A percentile compares a stretch with the other conserved stretches of the same genome.
Evolutionary conservation across 2,797 vertebrate genomes (phyloP).

Genomic region (Manis javanica): DNA sequence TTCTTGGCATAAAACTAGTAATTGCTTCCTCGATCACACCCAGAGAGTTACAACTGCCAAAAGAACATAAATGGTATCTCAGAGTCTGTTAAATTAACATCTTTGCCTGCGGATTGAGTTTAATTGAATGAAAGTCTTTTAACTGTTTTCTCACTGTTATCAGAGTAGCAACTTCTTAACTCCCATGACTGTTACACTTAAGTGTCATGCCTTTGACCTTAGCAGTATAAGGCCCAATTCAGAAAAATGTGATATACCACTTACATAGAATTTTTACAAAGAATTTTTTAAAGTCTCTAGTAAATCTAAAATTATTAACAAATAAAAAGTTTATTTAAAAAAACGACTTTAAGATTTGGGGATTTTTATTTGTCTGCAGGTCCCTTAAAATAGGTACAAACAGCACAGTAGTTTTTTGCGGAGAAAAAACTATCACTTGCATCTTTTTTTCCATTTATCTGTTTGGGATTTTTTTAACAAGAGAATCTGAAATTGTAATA

Average conservation of each 20-base stretch:
- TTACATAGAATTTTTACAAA: conserved; percentile 68
- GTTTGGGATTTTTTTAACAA: conserved; percentile 9
- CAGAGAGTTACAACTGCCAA: conserved; percentile 80
- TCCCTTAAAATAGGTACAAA: conserved; percentile 46
- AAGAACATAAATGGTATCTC: conserved; percentile 81
- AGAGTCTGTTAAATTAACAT: conserved; percentile 86
- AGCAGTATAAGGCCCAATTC: conserved; percentile 78
- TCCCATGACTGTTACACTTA: conserved; percentile 72
- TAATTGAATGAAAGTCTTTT: conserved; percentile 84
- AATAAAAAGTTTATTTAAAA: conserved; percentile 57
- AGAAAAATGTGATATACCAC: conserved; percentile 79
- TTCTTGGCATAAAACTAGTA: conserved; percentile 84
- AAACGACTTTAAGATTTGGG: background rate
- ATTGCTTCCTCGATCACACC: conserved; percentile 85
- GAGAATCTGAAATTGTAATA: conserved; percentile 12
- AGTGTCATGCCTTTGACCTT: conserved; percentile 80
- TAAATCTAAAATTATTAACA: conserved; percentile 59
- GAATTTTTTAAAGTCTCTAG: conserved; percentile 7
- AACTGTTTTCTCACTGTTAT: conserved; percentile 83
- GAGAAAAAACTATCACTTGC: background rate
- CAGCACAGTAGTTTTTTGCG: background rate
- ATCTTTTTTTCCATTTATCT: background rate
- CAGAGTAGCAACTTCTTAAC: conserved; percentile 80
- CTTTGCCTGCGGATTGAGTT: conserved; percentile 81
- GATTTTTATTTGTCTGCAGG: conserved; percentile 58